A percentile compares a stretch with the other conserved stretches of the same genome.
Evolutionary conservation across 2,888 invertebrate genomes (phyloP).

Genomic region (Lymantria dispar): DNA sequence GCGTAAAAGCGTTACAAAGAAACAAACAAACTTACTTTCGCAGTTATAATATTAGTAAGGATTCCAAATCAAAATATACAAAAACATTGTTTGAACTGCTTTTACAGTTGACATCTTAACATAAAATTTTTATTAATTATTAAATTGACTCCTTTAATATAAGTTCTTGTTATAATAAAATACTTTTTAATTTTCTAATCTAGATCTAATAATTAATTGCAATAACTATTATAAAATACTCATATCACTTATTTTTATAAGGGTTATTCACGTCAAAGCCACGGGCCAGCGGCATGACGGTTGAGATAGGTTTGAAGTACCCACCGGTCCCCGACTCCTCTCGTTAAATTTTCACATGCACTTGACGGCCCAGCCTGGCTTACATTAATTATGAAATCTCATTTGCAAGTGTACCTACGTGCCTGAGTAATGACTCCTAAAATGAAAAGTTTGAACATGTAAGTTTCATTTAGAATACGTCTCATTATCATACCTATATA

Average conservation of each 20-base stretch:
- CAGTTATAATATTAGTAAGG: too few species aligned
- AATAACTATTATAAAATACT: constrained; percentile 40
- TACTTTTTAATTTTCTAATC: background rate
- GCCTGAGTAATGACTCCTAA: constrained; percentile 73
- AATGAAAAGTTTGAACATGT: constrained; percentile 65
- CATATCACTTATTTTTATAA: constrained; percentile 42
- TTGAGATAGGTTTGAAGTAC: constrained; percentile 62
- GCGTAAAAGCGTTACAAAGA: too few species aligned
- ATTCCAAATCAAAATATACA: too few species aligned
- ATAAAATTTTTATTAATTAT: too few species aligned
- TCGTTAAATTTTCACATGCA: constrained; percentile 81
- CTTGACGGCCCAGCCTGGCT: constrained; percentile 77
- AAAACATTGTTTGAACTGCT: too few species aligned
- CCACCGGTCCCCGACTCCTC: constrained; percentile 43
- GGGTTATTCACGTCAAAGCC: constrained; percentile 58
- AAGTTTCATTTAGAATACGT: constrained; percentile 58
- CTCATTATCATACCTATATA: constrained; percentile 11
- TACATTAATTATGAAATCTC: constrained; percentile 81
- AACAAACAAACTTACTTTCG: too few species aligned
- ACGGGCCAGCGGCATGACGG: constrained; percentile 46
- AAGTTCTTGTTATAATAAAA: too few species aligned
- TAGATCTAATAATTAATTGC: constrained; percentile 36
- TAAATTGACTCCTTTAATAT: too few species aligned
- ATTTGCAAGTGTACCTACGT: constrained; percentile 73
- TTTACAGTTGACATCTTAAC: too few species aligned